Evolutionary conservation across 2,888 invertebrate genomes (phyloP), one percentile per base, ranked within the genome.

Genomic region (Pristionchus fissidentatus): DNA sequence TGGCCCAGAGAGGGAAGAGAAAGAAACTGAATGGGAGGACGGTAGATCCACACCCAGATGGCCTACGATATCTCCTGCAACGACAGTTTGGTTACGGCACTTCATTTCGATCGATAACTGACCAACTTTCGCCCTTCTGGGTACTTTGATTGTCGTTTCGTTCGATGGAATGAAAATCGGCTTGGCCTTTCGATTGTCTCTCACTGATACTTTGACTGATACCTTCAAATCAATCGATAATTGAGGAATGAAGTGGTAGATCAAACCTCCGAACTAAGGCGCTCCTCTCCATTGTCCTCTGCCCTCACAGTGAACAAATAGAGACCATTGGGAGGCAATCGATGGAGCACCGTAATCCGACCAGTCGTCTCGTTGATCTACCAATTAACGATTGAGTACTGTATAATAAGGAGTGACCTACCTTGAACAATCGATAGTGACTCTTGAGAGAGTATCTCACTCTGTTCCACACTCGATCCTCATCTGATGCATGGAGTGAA

Each of bases 1-100:
- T 8, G 70, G 70, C 10, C 70, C 70, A 35, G 82, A 70, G 52
- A 70, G 82, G 7, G 70, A 32, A n/a, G 82, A 70, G 82, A 82
- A 82, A 10, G 82, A 43, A 19, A 70, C 52, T 8, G 70, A 82
- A 43, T 70, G 32, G 15, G 70, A 38, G 29, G 52, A 49, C 49
- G 49, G 52, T 22, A 70, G n/a, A 38, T 3, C 3, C 4, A 82
- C 66, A 3, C 22, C 19, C 10, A 82, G 10, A 38, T 70, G 82
- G 49, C 82, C 82, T 0, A 82, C 55, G 32, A 82, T 35, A 29
- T 82, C 82, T 49, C 82, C 82, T 70, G 62, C 3, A 66, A 38
- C 38, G 32, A 62, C n/a, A 29, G 19, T 22, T n/a, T 4, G 29
- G 46, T 10, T 46, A 75, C 75, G 35, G 43, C 41, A 73, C n/a